Base-by-base conservation (phyloP, 1,140 invertebrate species). In the Zaprionus tsacasi region DNA sequence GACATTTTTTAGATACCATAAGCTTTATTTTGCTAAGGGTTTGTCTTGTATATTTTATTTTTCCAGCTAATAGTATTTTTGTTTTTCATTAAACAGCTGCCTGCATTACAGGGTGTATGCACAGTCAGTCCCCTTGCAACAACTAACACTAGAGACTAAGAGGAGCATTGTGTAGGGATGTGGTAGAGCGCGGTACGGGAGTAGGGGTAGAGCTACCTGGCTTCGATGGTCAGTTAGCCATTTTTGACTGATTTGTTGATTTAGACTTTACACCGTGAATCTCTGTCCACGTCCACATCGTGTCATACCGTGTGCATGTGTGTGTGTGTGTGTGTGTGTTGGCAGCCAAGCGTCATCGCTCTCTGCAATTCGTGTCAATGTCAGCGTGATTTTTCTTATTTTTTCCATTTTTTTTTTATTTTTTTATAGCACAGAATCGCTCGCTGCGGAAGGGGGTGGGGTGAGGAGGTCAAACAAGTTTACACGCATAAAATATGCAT, bases 281-380 rank as follows among this genome's bases (percentile, higher is more conserved):
- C 27, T 30, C 21, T 21, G 21, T 21, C 21, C 21, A 21, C 2
- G 27, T 30, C 27, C 27, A 30, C 27, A 3, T 30, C 27, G 27
- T 30, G 3, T n/a, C n/a, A n/a, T n/a, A n/a, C n/a, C n/a, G n/a
- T n/a, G n/a, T n/a, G n/a, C n/a, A n/a, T 21, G 1, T 21, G 21
- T 21, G 55, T 40, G 43, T 65, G 50, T 21, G 1, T 21, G 21
- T 21, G 55, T 40, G 43, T 65, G 50, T 57, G 56, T 72, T 57
- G 48, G 61, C 13, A 38, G 25, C 11, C 56, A 54, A 58, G 57
- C 27, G 27, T 3, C 27, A 6, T 3, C 27, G 27, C 27, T 27
- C 43, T 71, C 58, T 73, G 78, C 83, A 88, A 88, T 88, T 88
- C 85, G 83, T 88, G 83, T 88, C 83, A 88, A 88, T 88, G 83